These are phyloP conservation scores for Clarias fuscus DNA, from an alignment of 2,797 vertebrate species.

Conservation along the genomic window DNA sequence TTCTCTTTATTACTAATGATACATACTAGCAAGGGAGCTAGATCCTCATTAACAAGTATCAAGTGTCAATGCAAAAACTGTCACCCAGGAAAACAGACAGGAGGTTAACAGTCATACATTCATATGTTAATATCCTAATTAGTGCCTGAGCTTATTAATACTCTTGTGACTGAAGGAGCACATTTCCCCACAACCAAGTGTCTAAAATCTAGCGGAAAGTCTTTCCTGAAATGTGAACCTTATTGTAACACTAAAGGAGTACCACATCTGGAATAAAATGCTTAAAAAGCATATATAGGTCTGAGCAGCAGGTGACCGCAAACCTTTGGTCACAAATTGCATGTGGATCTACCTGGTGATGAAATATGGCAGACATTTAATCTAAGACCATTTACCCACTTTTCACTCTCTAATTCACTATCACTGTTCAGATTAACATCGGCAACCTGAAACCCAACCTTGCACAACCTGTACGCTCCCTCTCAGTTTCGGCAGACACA, in stretches of 20 bases:
- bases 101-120: not conserved
- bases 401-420: slow-evolving; percentile 34
- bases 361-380: slow-evolving; percentile 13
- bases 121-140: not conserved
- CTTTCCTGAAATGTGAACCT: not conserved
- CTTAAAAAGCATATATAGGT: too few species aligned
- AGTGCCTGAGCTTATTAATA: not conserved
- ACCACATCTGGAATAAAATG: not conserved
- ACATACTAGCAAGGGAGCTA: not conserved
- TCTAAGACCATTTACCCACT: slow-evolving; percentile 21
- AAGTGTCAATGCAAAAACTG: not conserved
- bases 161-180: not conserved
- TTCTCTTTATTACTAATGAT: not conserved
- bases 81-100: not conserved
- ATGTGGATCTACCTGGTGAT: not conserved
- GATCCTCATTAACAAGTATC: not conserved
- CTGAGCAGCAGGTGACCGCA: not conserved
- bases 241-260: not conserved
- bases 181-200: not conserved
- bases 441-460: slow-evolving; percentile 39
- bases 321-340: not conserved
- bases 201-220: not conserved
- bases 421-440: slow-evolving; percentile 39
- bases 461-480: slow-evolving; percentile 26
- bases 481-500: slow-evolving; percentile 16